Percentiles rank a stretch among this genome's conserved stretches.
Evolutionary conservation across 2,888 invertebrate species (phyloP).

Genomic region (Eupithecia inturbata): DNA sequence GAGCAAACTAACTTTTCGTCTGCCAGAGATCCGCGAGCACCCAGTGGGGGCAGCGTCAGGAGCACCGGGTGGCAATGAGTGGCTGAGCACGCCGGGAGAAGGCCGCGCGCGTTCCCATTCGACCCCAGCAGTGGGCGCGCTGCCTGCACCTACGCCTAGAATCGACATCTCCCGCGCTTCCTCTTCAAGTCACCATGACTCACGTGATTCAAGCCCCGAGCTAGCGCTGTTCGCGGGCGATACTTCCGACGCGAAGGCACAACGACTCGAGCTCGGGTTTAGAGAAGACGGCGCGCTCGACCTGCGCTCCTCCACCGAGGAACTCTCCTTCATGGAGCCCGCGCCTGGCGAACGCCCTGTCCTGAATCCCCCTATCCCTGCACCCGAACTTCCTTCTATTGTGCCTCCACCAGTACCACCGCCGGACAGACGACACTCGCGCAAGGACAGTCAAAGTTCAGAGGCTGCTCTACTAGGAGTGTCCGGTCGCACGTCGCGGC

Average conservation of each 20-base stretch:
- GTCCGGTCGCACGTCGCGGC: constrained; percentile 91
- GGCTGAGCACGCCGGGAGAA: constrained; percentile 54
- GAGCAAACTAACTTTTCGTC: constrained; percentile 80
- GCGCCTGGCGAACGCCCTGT: constrained; percentile 62
- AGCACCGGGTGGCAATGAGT: constrained; percentile 43
- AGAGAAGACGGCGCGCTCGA: constrained; percentile 93
- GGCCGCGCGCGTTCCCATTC: constrained; percentile 76
- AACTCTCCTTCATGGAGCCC: constrained; percentile 91
- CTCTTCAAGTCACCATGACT: constrained; percentile 94
- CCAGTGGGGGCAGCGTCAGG: constrained; percentile 52
- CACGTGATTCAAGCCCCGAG: constrained; percentile 91
- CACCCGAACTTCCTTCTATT: constrained; percentile 47
- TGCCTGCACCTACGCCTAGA: constrained; percentile 90
- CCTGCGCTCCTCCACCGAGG: constrained; percentile 93
- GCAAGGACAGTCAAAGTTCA: constrained; percentile 90
- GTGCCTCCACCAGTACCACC: constrained; percentile 73
- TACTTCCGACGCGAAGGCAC: constrained; percentile 52
- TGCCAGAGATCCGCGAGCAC: constrained; percentile 80
- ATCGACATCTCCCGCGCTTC: constrained; percentile 96
- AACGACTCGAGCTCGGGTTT: constrained; percentile 82
- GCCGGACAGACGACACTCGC: constrained; percentile 80
- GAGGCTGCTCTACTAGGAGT: constrained; percentile 90
- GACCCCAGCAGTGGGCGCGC: constrained; percentile 63
- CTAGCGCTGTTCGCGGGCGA: constrained; percentile 89
- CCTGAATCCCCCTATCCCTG: constrained; percentile 53